These are phyloP conservation scores for Diarsia rubi DNA, from an alignment of 2,888 invertebrate genomes.

Conservation along the genomic window DNA sequence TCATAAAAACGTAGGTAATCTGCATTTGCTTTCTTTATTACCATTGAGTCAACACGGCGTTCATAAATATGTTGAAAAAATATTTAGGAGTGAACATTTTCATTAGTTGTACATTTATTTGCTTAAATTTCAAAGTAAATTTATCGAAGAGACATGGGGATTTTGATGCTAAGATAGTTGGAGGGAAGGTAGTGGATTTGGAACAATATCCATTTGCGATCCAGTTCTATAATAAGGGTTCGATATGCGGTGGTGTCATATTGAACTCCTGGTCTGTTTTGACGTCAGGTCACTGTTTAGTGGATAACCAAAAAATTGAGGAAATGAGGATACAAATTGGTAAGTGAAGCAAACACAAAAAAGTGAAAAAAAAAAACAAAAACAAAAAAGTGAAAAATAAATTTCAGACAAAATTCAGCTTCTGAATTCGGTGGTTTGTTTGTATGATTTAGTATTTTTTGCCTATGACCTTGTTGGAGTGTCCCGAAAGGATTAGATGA, in stretches of 20 bases:
- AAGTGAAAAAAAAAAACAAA: too few relatives aligned
- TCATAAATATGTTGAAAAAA: conserved; percentile 10
- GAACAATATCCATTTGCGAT: conserved; percentile 75
- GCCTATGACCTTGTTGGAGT: too few relatives aligned
- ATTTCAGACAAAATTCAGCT: too few relatives aligned
- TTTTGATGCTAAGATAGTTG: conserved; percentile 74
- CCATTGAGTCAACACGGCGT: not conserved
- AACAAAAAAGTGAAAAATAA: too few relatives aligned
- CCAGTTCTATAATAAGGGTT: conserved; percentile 78
- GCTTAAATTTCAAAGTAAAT: not conserved
- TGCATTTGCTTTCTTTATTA: conserved; percentile 15
- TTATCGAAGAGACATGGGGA: conserved; percentile 30
- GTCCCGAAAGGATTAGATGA: too few relatives aligned
- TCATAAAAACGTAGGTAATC: conserved; percentile 48
- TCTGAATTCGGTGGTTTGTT: too few relatives aligned
- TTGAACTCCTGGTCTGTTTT: conserved; percentile 79
- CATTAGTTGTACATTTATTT: conserved; percentile 21
- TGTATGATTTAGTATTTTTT: too few relatives aligned
- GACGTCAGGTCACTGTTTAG: conserved; percentile 83
- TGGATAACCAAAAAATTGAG: conserved; percentile 69
- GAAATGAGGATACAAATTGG: conserved; percentile 79
- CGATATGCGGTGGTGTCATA: conserved; percentile 80
- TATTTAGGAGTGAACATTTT: conserved; percentile 8
- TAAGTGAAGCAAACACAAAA: too few relatives aligned
- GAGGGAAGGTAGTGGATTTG: conserved; percentile 72